Base-by-base conservation (phyloP, 2,888 invertebrate species). In the Argyresthia goedartella region DNA sequence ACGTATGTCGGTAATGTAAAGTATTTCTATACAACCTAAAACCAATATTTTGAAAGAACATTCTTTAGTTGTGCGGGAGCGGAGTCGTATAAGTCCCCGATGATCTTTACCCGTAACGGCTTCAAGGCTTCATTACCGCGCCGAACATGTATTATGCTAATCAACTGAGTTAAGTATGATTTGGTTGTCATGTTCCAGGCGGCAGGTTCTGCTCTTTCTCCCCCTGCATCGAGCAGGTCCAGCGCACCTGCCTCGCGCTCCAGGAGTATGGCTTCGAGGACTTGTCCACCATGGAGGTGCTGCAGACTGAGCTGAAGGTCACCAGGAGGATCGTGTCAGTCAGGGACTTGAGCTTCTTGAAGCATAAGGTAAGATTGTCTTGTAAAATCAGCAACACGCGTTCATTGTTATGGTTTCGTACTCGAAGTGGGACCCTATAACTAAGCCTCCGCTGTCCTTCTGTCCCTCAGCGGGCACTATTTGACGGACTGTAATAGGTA, bases 151-250 rank as follows among this genome's bases (percentile, higher is more conserved):
- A 69, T 73, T 76, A 77, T 75, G 25, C 25, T 25, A 25, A 25
- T 25, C 3, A 25, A 4, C 25, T 2, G 3, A 25, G 25, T 4
- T 25, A 6, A 25, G 2, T 2, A 25, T 25, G 25, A 25, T 25
- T 25, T 25, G 25, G 2, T 25, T 25, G 25, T 6, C 2, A 25
- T 25, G 7, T 25, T 25, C 55, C 85, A 91, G 98, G 98, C 62
- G 98, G 99, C 4, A 89, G 98, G 62, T 90, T 99, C 59, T 98
- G 98, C 75, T 97, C 97, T 0, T 99, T 99, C 84, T 99, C 99
- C 0, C 99, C 99, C 0, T 99, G 99, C 79, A 98, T 99, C 60
- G 99, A 99, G 80, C 99, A 99, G 89, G 98, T 98, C 0, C 98
- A 98, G 79, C 91, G 93, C 56, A 96, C 95, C 8, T 96, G 95